Base-by-base conservation (phyloP, 2,113 vertebrate species). In the Herpailurus yagouaroundi region DNA sequence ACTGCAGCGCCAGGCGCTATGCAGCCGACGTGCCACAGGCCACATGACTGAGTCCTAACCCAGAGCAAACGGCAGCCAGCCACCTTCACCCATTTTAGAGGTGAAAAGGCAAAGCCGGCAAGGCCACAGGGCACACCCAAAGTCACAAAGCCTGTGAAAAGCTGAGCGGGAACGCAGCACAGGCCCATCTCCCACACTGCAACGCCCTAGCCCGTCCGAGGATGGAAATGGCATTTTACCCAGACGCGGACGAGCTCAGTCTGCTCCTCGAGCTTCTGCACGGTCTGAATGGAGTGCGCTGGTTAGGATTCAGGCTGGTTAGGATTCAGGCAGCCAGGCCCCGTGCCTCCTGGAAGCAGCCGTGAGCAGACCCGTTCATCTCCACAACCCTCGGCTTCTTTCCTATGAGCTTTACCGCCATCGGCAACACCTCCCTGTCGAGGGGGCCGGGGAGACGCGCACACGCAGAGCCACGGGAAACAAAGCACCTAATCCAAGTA, bases 161-260 rank as follows among this genome's bases (percentile, higher is more conserved):
- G 80, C 57, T 21, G 29, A n/a, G 57, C 0, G 1, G 29, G 7
- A 27, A 16, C 0, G 5, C 29, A 2, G 38, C 8, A 0, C 4
- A 45, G 10, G 38, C 36, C 19, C 13, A 15, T 7, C 16, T 11
- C n/a, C n/a, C 41, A 8, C 14, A 74, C 29, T 21, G 55, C 21
- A 5, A 38, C 1, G 36, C 27, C 29, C 8, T 0, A 0, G 15
- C 1, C 2, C 36, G 1, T 15, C 15, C 18, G 2, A 41, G 0
- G 3, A 4, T 0, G 2, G 45, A 25, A 25, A 23, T 0, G 16
- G n/a, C n/a, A 11, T n/a, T 33, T 31, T 57, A 60, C 36, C 76
- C 1, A 31, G 48, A 48, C 36, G 5, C 16, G 11, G 25, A 12
- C 15, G 13, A 10, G 38, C 81, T 27, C 33, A 4, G 2, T 25